Evolutionary conservation across 2,113 vertebrate species (phyloP), one percentile per base, ranked within the genome.

Genomic region (Oxyura jamaicensis): DNA sequence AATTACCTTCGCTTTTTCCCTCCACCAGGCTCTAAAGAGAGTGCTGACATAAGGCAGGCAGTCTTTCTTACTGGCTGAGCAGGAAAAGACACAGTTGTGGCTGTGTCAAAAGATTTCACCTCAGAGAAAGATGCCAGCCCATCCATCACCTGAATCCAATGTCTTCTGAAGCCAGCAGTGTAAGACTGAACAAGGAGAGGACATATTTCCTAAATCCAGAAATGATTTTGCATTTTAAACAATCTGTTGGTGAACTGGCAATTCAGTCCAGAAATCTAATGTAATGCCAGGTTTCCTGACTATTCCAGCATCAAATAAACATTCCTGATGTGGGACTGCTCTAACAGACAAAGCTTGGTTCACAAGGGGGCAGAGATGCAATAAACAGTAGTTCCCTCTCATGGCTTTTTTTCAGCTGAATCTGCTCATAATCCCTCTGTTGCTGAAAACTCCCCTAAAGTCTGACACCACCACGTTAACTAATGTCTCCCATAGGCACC

Each of bases 81-180:
- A 94, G 75, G 19, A 71, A 69, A 94, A 50, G 22, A 79, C 23
- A 76, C 25, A 52, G 42, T 19, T 2, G 1, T 93, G 78, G 66
- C 58, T 60, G 26, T 41, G 42, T 63, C 69, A 88, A 60, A 83
- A 90, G 42, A 84, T 39, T 56, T 68, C 42, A 69, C 62, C 19
- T 67, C 21, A 0, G 2, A 88, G 72, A 81, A 88, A 83, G 86
- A 86, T 13, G 36, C 29, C 35, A 86, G 52, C 26, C 74, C 33
- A 52, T 31, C 31, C 11, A 15, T 46, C 1, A 1, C 42, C 36
- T 65, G 11, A 66, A n/a, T 36, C 52, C 15, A 0, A 3, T 21
- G 13, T 11, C 35, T 28, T 29, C 77, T 86, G 73, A 87, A 78
- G 58, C 15, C 19, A 79, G 31, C 75, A 58, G 48, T 12, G 18